Evolutionary conservation across 2,113 vertebrate species (phyloP).

Genomic region (Zosterops borbonicus): DNA sequence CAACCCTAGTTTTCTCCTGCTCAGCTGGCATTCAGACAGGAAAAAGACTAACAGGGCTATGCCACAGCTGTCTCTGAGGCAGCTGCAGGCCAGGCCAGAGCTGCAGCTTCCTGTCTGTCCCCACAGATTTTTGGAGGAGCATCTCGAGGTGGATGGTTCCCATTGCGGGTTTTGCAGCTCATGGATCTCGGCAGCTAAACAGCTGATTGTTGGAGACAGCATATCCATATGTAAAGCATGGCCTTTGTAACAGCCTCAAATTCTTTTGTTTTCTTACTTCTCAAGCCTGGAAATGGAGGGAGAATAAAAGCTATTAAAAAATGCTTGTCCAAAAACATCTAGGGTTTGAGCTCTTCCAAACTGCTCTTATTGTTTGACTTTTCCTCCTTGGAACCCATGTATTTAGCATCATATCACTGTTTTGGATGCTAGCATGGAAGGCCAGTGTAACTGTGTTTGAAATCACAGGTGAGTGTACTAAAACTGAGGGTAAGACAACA

Average conservation of each 20-base stretch:
- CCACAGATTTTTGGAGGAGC: background rate
- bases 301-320: background rate
- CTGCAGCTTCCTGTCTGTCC: background rate
- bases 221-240: background rate
- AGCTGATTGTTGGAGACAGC: background rate
- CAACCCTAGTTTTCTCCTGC: background rate
- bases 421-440: background rate
- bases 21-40: background rate
- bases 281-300: background rate
- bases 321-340: background rate
- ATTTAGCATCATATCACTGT: background rate
- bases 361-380: accelerated
- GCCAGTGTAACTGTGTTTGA: background rate
- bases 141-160: background rate
- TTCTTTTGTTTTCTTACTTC: background rate
- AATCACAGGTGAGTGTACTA: background rate
- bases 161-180: background rate
- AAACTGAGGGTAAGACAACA: background rate
- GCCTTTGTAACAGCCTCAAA: background rate
- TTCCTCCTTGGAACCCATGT: background rate
- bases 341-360: background rate
- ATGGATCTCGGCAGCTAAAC: background rate
- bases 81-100: background rate
- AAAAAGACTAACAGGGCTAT: background rate
- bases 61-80: background rate